Evolutionary conservation across 1,140 invertebrate species (phyloP).

Genomic region (Aporrectodea caliginosa): DNA sequence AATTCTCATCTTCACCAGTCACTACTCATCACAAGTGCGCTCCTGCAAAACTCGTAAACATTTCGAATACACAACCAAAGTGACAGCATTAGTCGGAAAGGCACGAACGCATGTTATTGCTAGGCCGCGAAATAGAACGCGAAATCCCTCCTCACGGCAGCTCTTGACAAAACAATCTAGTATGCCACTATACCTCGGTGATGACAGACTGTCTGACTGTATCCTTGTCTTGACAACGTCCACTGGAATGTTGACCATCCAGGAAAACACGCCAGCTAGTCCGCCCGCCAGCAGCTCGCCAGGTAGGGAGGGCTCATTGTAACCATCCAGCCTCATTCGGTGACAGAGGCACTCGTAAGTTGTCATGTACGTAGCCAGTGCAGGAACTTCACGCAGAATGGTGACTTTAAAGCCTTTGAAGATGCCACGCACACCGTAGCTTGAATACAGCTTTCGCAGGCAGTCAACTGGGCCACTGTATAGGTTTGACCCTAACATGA

Average conservation of each 20-base stretch:
- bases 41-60: conserved; percentile 2
- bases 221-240: conserved; percentile 57
- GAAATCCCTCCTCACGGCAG: conserved; percentile 45
- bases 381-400: conserved; percentile 58
- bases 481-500: neutral
- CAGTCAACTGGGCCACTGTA: conserved; percentile 25
- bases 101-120: conserved; percentile 33
- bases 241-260: conserved; percentile 54
- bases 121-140: conserved; percentile 49
- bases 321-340: conserved; percentile 28
- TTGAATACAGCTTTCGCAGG: conserved; percentile 37
- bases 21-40: neutral
- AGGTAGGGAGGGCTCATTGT: neutral
- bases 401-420: conserved; percentile 52
- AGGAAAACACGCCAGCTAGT: conserved; percentile 59
- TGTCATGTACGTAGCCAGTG: conserved; percentile 65
- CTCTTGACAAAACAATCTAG: conserved; percentile 43
- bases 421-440: conserved; percentile 36
- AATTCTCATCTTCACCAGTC: no score
- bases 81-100: conserved; percentile 29
- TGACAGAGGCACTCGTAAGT: conserved; percentile 59
- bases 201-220: conserved; percentile 44
- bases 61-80: conserved; percentile 27
- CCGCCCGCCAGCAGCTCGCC: conserved; percentile 60
- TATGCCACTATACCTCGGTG: conserved; percentile 39